A percentile compares a stretch with the other conserved stretches of the same genome.
Evolutionary conservation across 2,888 invertebrate species (phyloP).

Genomic region (Beris morrisii): DNA sequence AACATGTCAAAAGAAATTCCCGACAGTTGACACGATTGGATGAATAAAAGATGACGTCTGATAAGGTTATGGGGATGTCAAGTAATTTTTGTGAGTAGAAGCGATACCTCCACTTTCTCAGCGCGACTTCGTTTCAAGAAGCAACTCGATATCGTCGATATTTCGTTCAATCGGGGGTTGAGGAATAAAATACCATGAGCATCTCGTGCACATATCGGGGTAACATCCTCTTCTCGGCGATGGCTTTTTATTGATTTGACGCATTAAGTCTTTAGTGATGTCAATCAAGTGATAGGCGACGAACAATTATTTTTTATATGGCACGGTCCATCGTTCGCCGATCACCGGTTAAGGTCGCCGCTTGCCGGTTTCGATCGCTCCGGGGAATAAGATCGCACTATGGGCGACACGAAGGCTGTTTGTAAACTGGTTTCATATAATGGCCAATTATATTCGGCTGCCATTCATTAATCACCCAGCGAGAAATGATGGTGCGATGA

Average conservation of each 20-base stretch:
- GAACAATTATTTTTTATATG: conserved; percentile 19
- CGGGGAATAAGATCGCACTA: no score
- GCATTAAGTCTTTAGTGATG: conserved; percentile 25
- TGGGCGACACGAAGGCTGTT: background rate
- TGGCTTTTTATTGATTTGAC: conserved; percentile 26
- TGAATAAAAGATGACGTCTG: conserved; percentile 34
- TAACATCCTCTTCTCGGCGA: conserved; percentile 2
- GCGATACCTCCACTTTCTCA: conserved; percentile 17
- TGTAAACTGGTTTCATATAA: conserved; percentile 31
- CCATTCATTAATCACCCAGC: conserved; percentile 16
- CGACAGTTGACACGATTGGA: conserved; percentile 33
- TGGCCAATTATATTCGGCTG: conserved; percentile 30
- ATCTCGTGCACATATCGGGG: background rate
- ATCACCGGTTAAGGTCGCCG: no score
- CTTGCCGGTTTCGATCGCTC: no score
- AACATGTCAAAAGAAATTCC: conserved; percentile 34
- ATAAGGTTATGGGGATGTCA: conserved; percentile 31
- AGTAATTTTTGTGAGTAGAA: conserved; percentile 24
- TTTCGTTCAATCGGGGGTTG: background rate
- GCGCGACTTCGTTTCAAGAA: background rate
- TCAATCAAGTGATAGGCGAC: conserved; percentile 14
- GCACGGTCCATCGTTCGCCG: background rate
- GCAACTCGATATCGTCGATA: background rate
- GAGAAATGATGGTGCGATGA: conserved; percentile 25
- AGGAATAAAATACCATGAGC: conserved; percentile 1